Conservation (phyloP, 2,888 invertebrate genomes). For the Idaea biselata region DNA sequence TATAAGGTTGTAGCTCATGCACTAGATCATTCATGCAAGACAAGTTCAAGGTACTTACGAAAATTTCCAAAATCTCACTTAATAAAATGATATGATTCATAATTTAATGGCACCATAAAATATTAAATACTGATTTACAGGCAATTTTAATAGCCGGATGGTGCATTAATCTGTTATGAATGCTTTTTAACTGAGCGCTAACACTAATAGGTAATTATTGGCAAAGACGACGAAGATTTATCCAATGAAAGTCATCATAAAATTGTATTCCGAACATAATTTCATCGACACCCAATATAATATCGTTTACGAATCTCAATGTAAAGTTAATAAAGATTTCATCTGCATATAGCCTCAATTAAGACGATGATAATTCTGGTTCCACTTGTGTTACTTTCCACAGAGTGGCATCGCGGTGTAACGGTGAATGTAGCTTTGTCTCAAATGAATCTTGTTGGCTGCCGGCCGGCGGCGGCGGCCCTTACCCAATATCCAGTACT, state of each 20-base stretch:
- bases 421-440: conserved; percentile 66
- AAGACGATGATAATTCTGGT: conserved; percentile 60
- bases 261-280: not conserved
- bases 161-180: not conserved
- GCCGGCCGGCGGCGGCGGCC: conserved; percentile 39
- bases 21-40: too few species aligned
- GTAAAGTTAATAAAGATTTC: conserved; percentile 39
- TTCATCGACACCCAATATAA: conserved; percentile 3
- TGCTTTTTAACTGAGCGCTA: not conserved
- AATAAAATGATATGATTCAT: too few species aligned
- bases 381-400: conserved; percentile 71
- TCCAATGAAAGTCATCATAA: not conserved
- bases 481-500: not conserved
- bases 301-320: not conserved
- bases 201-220: not conserved
- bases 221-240: not conserved
- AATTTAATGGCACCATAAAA: too few species aligned
- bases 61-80: too few species aligned
- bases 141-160: not conserved
- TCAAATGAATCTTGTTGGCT: conserved; percentile 48
- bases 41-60: too few species aligned
- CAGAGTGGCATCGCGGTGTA: conserved; percentile 44
- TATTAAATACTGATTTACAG: not conserved
- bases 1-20: too few species aligned
- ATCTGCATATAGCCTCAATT: conserved; percentile 58